These are phyloP conservation scores for Pygoscelis antarcticus DNA, from an alignment of 2,113 vertebrate species.

Conservation along the genomic window DNA sequence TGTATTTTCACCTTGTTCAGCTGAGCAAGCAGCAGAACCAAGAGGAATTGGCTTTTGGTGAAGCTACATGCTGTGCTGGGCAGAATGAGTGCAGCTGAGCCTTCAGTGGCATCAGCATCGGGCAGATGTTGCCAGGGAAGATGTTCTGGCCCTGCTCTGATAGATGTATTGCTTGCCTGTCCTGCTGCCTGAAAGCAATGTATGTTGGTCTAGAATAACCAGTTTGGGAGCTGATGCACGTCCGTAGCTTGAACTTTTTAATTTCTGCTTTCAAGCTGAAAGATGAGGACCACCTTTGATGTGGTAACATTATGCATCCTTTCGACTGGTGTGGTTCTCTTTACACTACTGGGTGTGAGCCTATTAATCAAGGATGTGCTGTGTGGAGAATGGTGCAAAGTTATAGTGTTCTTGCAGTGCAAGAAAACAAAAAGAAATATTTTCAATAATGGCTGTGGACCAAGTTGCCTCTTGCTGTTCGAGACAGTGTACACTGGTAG, in stretches of 20 bases:
- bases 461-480: background rate
- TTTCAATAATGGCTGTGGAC: background rate
- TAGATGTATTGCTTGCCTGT: background rate
- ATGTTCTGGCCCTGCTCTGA: background rate
- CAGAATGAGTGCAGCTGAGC: background rate
- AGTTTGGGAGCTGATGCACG: background rate
- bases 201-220: background rate
- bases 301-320: rapidly evolving
- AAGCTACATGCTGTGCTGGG: background rate
- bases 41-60: background rate
- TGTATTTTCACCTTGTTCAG: background rate
- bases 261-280: background rate
- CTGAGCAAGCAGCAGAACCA: background rate
- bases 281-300: background rate
- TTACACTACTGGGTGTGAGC: background rate
- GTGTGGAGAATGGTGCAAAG: background rate
- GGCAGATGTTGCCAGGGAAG: background rate
- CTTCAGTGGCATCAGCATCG: background rate
- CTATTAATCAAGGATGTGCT: background rate
- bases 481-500: background rate
- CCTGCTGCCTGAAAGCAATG: background rate
- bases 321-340: background rate
- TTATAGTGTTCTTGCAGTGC: background rate
- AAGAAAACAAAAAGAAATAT: background rate
- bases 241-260: background rate